A percentile compares a stretch with the other conserved stretches of the same genome.
Evolutionary conservation across 2,113 vertebrate species (phyloP).

Genomic region (Spilogale gracilis): DNA sequence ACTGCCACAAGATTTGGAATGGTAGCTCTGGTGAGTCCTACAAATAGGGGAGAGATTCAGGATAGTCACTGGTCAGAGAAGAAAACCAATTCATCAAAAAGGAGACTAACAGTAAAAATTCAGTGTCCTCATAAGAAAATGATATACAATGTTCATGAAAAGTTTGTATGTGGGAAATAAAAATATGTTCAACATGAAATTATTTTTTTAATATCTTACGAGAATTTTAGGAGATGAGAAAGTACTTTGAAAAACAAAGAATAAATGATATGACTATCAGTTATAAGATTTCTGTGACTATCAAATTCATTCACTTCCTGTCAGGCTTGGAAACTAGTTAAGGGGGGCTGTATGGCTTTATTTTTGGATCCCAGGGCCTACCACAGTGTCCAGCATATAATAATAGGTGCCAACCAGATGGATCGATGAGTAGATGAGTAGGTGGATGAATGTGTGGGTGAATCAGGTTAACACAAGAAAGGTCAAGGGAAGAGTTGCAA

Average conservation of each 20-base stretch:
- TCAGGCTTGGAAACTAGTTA: neutral
- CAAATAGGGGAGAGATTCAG: neutral
- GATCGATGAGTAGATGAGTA: neutral
- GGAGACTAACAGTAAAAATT: neutral
- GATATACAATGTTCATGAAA: neutral
- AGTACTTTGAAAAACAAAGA: neutral
- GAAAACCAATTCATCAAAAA: neutral
- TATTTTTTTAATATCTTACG: neutral
- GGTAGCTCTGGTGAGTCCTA: neutral
- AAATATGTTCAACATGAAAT: neutral
- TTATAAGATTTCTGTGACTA: slow-evolving; percentile 26
- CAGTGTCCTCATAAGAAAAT: neutral
- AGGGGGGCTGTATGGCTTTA: neutral
- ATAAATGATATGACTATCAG: neutral
- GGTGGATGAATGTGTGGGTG: no score
- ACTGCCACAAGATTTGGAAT: neutral
- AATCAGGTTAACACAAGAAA: neutral
- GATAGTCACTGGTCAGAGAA: neutral
- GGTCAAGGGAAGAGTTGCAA: neutral
- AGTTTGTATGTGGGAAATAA: neutral
- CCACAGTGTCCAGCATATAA: neutral
- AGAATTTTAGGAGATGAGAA: neutral
- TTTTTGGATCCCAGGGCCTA: neutral
- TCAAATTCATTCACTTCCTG: neutral
- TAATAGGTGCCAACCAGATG: neutral